A percentile compares a stretch with the other conserved stretches of the same genome.
phyloP scores from a whole-genome alignment of 2,888 invertebrate species.

The Noctua janthina region DNA sequence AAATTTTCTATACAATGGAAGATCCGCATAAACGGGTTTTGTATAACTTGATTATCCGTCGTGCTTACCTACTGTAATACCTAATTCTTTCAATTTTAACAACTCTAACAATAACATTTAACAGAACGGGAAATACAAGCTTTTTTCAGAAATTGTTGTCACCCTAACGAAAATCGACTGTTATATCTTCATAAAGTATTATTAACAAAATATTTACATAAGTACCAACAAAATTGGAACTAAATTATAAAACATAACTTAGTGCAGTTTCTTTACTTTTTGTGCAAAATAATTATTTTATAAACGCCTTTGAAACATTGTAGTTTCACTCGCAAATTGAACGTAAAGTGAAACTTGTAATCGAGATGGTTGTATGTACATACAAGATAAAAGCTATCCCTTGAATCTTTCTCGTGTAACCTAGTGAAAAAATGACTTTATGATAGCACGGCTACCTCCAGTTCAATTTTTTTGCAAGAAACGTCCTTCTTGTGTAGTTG shows the following conservation, averaged over 20 bases:
- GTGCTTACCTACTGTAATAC: background rate
- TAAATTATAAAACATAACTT: background rate
- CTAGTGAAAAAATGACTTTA: background rate
- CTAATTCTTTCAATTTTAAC: background rate
- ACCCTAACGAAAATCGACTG: slow-evolving; percentile 24
- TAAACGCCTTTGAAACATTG: slow-evolving; percentile 7
- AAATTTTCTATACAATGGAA: no score
- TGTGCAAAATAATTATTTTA: background rate
- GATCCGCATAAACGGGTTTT: no score
- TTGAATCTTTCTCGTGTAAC: background rate
- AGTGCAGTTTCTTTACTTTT: background rate
- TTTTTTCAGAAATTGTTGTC: slow-evolving; percentile 26
- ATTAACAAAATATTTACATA: slow-evolving; percentile 21
- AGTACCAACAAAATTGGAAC: slow-evolving; percentile 20
- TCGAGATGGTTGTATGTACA: slow-evolving; percentile 41
- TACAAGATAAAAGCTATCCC: background rate
- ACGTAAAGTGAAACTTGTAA: slow-evolving; percentile 24
- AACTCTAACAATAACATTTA: background rate
- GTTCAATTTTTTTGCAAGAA: background rate
- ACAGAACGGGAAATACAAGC: background rate
- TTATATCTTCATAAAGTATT: background rate
- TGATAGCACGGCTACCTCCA: background rate
- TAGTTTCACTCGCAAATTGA: slow-evolving; percentile 8
- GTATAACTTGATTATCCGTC: no score
- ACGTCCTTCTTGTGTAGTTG: background rate